Base-by-base conservation (phyloP, 2,113 vertebrate genomes). In the Charadrius vociferus region DNA sequence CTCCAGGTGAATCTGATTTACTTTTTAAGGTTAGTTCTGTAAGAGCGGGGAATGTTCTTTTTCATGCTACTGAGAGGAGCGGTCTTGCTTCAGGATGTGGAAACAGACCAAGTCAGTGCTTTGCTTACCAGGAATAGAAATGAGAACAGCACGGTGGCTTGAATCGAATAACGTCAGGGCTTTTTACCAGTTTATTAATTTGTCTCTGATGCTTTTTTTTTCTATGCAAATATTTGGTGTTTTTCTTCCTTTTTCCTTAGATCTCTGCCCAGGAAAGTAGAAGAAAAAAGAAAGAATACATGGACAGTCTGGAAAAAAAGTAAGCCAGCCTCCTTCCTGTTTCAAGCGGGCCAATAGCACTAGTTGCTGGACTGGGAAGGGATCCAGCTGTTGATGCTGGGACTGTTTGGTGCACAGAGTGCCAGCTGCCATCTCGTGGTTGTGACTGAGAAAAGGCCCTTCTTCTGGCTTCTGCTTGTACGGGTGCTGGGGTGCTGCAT, bases 251-350 rank as follows among this genome's bases (percentile, higher is more conserved):
- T 83, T 39, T 90, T 37, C 91, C 71, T 77, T 94, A 99, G 99
- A 99, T 99, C 95, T 99, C 99, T 92, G 99, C 99, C 90, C 99
- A 99, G 95, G 99, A 99, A 97, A 99, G 99, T 77, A 99, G 99
- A 96, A 99, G 99, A 88, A 99, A 99, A 98, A 99, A 99, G 98
- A 99, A 99, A 94, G 99, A 99, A 97, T 99, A 99, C 97, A 99
- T 99, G 99, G 99, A 99, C 90, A 98, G 99, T 61, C 96, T 99
- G 97, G 99, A 99, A 98, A 99, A 99, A 97, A 99, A 99, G 99
- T 99, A 98, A 98, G 98, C 77, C 66, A 98, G 95, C 58, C 74
- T 66, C 27, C 61, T 90, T 81, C 88, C 86, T 80, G 65, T 83
- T 91, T 39, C 8, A n/a, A 32, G 52, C 1, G 3, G 62, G 53